phyloP scores from a whole-genome alignment of 2,113 vertebrate species.

The Ceuthmochares aereus region DNA sequence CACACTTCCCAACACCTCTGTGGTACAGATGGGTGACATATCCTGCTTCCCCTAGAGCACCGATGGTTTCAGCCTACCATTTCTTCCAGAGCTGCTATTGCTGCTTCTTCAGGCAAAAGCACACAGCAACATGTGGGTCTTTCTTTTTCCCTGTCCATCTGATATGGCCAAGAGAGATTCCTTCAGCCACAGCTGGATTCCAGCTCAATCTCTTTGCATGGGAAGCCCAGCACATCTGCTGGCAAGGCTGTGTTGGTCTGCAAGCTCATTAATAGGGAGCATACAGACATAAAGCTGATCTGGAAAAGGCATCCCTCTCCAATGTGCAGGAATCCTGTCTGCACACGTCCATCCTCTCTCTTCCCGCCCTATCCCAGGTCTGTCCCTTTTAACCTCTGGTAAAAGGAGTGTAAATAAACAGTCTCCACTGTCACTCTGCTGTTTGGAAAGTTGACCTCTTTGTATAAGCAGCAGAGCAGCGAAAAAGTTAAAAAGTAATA shows the following conservation, averaged over 20 bases:
- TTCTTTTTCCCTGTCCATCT: background rate
- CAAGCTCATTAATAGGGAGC: background rate
- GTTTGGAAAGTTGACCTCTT: background rate
- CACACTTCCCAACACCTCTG: background rate
- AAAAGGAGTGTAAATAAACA: background rate
- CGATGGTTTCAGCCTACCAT: background rate
- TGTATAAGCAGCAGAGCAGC: background rate
- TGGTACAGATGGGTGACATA: background rate
- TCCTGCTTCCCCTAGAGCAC: background rate
- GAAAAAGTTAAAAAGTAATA: background rate
- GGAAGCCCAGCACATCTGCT: background rate
- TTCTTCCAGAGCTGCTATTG: background rate
- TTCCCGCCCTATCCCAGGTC: background rate
- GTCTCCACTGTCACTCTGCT: background rate
- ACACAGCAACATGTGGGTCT: background rate
- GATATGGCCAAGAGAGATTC: background rate
- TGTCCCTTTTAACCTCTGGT: background rate
- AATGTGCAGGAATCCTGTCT: background rate
- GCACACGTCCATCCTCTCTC: fast-evolving
- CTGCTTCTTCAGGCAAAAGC: background rate
- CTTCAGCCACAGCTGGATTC: background rate
- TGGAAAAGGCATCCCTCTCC: background rate
- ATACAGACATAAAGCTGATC: background rate
- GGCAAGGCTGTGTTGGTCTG: background rate
- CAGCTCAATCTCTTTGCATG: background rate